phyloP scores from a whole-genome alignment of 2,888 invertebrate species.

The Sepioteuthis lessoniana region DNA sequence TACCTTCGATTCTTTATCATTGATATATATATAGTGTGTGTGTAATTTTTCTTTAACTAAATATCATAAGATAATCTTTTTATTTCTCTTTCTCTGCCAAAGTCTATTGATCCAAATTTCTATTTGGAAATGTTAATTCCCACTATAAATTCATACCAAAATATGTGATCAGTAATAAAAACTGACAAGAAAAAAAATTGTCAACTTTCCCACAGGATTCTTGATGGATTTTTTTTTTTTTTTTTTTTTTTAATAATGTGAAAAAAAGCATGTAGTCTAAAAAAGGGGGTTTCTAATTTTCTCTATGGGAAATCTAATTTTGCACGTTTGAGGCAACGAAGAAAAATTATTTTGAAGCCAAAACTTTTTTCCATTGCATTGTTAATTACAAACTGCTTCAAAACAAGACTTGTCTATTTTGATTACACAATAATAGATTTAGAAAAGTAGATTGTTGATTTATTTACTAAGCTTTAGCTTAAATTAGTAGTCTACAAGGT shows the following conservation, averaged over 20 bases:
- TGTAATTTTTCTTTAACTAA: background rate
- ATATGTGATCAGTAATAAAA: background rate
- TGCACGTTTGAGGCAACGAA: background rate
- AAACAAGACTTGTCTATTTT: too few species aligned
- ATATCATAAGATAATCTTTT: background rate
- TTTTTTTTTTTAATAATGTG: background rate
- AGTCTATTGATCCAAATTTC: background rate
- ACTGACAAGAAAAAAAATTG: background rate
- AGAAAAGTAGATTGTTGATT: too few species aligned
- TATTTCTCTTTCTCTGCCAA: background rate
- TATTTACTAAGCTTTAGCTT: too few species aligned
- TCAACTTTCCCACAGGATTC: background rate
- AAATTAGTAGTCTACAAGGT: too few species aligned
- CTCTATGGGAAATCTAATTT: background rate
- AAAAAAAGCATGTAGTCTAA: background rate
- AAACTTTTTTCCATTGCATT: too few species aligned
- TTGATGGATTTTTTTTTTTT: too few species aligned
- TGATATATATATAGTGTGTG: too few species aligned
- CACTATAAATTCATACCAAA: background rate
- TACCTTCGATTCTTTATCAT: too few species aligned
- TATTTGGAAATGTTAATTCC: background rate
- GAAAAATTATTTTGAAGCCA: background rate
- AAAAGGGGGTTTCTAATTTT: background rate
- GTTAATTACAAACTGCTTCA: too few species aligned
- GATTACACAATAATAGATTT: too few species aligned